Evolutionary conservation across 2,113 vertebrate species (phyloP), one percentile per base, ranked within the genome.

Genomic region (Catharus bicknelli): DNA sequence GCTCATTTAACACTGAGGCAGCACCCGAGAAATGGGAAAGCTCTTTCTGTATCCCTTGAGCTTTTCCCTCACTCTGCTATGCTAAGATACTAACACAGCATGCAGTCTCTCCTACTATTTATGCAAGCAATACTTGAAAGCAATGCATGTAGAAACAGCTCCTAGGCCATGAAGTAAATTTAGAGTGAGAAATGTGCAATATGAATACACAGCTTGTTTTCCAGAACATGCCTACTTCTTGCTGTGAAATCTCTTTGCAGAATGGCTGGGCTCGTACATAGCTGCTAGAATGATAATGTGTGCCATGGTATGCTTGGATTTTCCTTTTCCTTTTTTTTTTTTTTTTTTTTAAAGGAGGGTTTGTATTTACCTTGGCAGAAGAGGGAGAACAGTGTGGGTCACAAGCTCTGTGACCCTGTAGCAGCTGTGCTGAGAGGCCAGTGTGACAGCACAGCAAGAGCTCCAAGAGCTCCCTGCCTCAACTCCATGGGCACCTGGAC

Each of bases 261-360:
- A 90, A 62, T 16, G 7, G 4, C 10, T 4, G 5, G 40, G 12
- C 10, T 86, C 50, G 26, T 11, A 42, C 12, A 57, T 23, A 38
- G 26, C 5, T 36, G 7, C 4, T 63, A 12, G 38, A 64, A 78
- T 5, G 34, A 81, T 78, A 84, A 32, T 9, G 0, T 51, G 11
- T 25, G 18, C 3, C 3, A 10, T 13, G 63, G 5, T 26, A n/a
- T 25, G 26, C 7, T 51, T 64, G 7, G 0, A 0, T 43, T 40
- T 70, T 45, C 0, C 36, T 13, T 8, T 19, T 45, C 42, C 8
- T 8, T 16, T 16, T 25, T 30, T 40, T 55, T 47, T 42, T 70
- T 48, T 4, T 57, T 19, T 22, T 18, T 40, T 36, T 26, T 29
- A 2, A 7, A n/a, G 10, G 1, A 29, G 2, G 1, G 1, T 20